phyloP scores from a whole-genome alignment of 2,797 vertebrate genomes.

The Acrossocheilus wenchowensis region DNA sequence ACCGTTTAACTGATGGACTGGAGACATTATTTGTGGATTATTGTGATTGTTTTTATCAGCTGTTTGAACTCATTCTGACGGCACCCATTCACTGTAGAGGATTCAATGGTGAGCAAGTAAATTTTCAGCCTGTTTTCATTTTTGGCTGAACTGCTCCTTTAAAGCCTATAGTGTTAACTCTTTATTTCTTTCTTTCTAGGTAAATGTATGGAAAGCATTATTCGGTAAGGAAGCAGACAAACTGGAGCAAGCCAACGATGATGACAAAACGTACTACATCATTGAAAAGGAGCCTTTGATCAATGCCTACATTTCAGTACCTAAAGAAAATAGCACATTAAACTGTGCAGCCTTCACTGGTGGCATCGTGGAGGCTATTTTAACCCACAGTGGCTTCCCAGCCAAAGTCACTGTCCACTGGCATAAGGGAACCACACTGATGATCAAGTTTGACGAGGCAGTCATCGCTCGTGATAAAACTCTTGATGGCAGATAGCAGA shows the following conservation, averaged over 20 bases:
- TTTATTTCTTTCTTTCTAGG: constrained; percentile 63
- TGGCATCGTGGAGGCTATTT: constrained; percentile 91
- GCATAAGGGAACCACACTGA: constrained; percentile 97
- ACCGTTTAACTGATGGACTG: background rate
- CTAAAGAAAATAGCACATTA: constrained; percentile 93
- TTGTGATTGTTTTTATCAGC: background rate
- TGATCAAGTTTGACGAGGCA: constrained; percentile 95
- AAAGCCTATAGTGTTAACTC: background rate
- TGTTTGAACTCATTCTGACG: no score
- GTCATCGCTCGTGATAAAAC: constrained; percentile 91
- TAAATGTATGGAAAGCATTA: constrained; percentile 88
- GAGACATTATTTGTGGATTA: background rate
- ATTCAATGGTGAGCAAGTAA: background rate
- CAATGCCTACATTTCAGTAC: constrained; percentile 93
- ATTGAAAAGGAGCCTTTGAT: constrained; percentile 94
- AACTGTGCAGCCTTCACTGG: constrained; percentile 96
- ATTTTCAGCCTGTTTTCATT: background rate
- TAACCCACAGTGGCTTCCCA: constrained; percentile 91
- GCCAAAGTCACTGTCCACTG: constrained; percentile 95
- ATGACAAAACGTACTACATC: constrained; percentile 93
- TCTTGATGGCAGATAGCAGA: constrained; percentile 86
- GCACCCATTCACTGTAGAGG: background rate
- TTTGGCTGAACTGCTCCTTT: background rate
- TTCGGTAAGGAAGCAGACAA: constrained; percentile 96
- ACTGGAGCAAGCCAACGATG: constrained; percentile 95